phyloP scores from a whole-genome alignment of 1,140 invertebrate species.

The Oryctes rhinoceros region DNA sequence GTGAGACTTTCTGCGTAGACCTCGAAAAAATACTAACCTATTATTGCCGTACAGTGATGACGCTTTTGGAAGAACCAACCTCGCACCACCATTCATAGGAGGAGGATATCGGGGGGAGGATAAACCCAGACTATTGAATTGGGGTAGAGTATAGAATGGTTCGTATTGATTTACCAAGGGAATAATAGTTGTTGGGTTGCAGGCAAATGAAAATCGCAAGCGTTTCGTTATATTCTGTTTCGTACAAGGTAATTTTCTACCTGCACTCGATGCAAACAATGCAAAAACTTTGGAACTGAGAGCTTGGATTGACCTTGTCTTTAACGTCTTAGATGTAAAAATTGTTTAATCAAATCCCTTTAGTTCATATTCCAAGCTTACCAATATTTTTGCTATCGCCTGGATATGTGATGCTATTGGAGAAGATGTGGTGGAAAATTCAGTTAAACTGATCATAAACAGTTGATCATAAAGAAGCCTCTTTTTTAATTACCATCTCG shows the following conservation, averaged over 20 bases:
- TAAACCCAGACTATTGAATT: conserved; percentile 39
- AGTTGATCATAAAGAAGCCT: too few species aligned
- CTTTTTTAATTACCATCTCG: too few species aligned
- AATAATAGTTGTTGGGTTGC: conserved; percentile 7
- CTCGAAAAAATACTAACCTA: neutral
- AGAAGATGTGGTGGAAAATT: too few species aligned
- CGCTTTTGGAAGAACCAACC: neutral
- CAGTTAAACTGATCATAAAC: too few species aligned
- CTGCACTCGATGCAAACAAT: too few species aligned
- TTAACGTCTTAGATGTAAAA: too few species aligned
- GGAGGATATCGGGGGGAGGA: neutral
- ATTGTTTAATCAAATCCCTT: too few species aligned
- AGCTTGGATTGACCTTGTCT: too few species aligned
- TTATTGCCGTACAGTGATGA: conserved; percentile 13
- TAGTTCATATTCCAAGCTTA: too few species aligned
- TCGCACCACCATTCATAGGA: neutral
- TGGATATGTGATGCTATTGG: too few species aligned
- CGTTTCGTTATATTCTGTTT: neutral
- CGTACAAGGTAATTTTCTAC: neutral
- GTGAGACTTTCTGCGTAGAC: neutral
- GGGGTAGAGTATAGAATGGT: neutral
- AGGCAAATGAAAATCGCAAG: neutral
- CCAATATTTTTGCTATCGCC: too few species aligned
- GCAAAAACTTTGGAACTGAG: too few species aligned
- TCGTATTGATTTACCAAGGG: conserved; percentile 32